Conservation (phyloP, 1,140 invertebrate genomes). For the Teleogryllus occipitalis region DNA sequence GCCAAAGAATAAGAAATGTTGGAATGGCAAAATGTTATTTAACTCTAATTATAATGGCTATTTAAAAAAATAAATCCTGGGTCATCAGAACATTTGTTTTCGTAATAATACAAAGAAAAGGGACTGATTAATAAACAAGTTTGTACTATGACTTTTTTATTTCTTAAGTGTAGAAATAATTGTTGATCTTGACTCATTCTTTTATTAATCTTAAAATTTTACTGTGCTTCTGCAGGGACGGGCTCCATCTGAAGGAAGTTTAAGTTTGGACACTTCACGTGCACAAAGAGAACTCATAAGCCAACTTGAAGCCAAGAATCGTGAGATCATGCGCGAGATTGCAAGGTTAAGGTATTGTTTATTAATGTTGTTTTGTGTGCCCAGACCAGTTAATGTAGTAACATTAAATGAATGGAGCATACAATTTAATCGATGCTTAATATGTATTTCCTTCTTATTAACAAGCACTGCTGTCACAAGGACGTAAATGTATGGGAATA, state of each 20-base stretch:
- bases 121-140: too few species aligned
- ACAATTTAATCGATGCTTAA: not conserved
- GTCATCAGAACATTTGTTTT: too few species aligned
- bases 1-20: too few species aligned
- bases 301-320: constrained; percentile 92
- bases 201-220: not conserved
- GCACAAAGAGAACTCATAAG: constrained; percentile 88
- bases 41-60: too few species aligned
- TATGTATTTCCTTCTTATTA: constrained; percentile 2
- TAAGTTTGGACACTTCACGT: constrained; percentile 68
- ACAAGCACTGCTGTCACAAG: not conserved
- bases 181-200: too few species aligned
- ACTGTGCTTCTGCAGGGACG: constrained; percentile 45
- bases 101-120: too few species aligned
- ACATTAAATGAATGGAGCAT: constrained; percentile 5
- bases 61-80: too few species aligned
- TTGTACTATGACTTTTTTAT: too few species aligned
- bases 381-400: not conserved
- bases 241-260: constrained; percentile 65
- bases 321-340: constrained; percentile 96
- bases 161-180: too few species aligned
- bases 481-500: not conserved
- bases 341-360: constrained; percentile 67
- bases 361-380: constrained; percentile 38
- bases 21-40: too few species aligned